These are phyloP conservation scores for Notechis scutatus DNA, from an alignment of 2,113 vertebrate genomes.

Conservation along the genomic window DNA sequence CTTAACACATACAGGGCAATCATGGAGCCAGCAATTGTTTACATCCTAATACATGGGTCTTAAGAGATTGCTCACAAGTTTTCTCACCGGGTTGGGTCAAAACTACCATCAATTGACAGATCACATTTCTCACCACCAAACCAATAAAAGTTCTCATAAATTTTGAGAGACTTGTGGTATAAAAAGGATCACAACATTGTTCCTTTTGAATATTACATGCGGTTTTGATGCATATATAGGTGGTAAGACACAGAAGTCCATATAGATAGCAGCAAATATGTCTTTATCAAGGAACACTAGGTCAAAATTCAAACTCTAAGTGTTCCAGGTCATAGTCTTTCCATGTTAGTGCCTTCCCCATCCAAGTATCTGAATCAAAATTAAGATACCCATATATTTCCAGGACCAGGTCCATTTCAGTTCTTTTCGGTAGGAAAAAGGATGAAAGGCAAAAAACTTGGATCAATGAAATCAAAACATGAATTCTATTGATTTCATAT, in stretches of 20 bases:
- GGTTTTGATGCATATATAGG: background rate
- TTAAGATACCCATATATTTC: background rate
- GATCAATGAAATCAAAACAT: background rate
- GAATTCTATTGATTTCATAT: background rate
- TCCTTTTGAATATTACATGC: background rate
- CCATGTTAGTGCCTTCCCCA: background rate
- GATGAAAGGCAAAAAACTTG: background rate
- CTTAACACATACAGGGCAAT: background rate
- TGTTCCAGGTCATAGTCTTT: background rate
- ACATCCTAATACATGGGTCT: background rate
- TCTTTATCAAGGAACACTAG: background rate
- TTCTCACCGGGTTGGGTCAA: background rate
- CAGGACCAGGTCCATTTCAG: background rate
- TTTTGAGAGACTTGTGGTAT: background rate
- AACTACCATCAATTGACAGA: background rate
- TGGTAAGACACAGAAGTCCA: background rate
- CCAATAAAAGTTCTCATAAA: background rate
- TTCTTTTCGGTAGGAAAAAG: background rate
- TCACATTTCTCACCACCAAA: background rate
- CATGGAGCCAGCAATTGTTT: background rate
- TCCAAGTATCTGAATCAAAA: too few species aligned
- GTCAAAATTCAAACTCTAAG: background rate
- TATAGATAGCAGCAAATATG: too few species aligned
- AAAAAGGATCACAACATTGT: background rate
- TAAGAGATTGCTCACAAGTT: background rate